Evolutionary conservation across 2,888 invertebrate genomes (phyloP), one percentile per base, ranked within the genome.

Genomic region (Hirtodrosophila cameraria): DNA sequence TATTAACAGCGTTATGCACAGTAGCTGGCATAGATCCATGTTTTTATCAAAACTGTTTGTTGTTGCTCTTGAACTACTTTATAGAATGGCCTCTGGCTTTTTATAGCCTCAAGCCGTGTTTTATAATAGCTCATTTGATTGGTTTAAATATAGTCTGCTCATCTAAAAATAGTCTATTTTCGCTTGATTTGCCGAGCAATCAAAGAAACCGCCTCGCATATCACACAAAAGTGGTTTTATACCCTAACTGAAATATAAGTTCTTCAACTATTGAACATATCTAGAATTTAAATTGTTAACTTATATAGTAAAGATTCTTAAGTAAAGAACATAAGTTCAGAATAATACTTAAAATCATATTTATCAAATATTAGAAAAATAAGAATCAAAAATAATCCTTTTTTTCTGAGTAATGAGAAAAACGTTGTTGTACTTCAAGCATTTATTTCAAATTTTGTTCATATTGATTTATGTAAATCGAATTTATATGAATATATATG

Each of bases 81-180:
- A 2, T 31, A 18, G 18, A 41, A 15, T 13, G 27, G 23, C 30
- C 42, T n/a, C 13, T 35, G 25, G 25, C 46, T 30, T 69, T 71
- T 72, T 75, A 72, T 75, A 72, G 61, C 33, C 41, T 38, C 54
- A 41, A 35, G 15, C 39, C 39, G 41, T n/a, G 38, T 27, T 46
- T 25, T 9, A 16, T 6, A 30, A 53, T 12, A 25, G 35, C 15
- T 35, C 43, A 68, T 11, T 53, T 60, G 62, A 78, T 73, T 75
- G 60, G 41, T 13, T 54, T 70, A 73, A 70, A 79, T 75, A 73
- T 70, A 79, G 58, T 58, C 57, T 48, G 33, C 15, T 13, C 11
- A 5, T 31, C 74, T 74, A 67, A 58, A 80, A 77, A 77, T 78
- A 77, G 43, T 1, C 5, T 16, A 9, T 45, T 41, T 27, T 45